phyloP scores from a whole-genome alignment of 2,113 vertebrate genomes.

The Vicugna pacos region DNA sequence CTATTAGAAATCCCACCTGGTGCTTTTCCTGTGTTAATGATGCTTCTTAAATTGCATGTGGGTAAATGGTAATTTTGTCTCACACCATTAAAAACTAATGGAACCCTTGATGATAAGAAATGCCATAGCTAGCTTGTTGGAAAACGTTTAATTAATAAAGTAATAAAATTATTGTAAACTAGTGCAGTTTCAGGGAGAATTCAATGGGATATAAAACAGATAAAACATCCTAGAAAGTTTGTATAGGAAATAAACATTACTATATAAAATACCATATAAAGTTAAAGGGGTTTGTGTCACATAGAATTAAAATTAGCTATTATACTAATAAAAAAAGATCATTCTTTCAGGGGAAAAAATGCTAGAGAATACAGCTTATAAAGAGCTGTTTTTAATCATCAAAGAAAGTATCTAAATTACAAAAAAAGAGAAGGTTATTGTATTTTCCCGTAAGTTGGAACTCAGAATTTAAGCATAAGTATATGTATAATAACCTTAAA shows the following conservation, averaged over 20 bases:
- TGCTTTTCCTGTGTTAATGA: slow-evolving; percentile 92
- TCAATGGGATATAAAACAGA: slow-evolving; percentile 92
- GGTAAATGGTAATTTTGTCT: slow-evolving; percentile 93
- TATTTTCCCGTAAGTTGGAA: not conserved
- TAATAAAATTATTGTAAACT: slow-evolving; percentile 95
- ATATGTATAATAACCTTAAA: not conserved
- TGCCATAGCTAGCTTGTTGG: slow-evolving; percentile 93
- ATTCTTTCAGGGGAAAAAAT: slow-evolving; percentile 42
- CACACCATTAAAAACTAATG: slow-evolving; percentile 95
- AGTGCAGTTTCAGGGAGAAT: slow-evolving; percentile 91
- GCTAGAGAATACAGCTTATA: not conserved
- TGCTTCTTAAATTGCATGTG: slow-evolving; percentile 93
- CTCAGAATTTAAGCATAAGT: slow-evolving; percentile 12
- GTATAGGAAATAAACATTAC: slow-evolving; percentile 88
- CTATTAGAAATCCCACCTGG: slow-evolving; percentile 93
- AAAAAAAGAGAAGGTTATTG: not conserved
- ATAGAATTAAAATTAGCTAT: slow-evolving; percentile 79
- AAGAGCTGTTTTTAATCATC: slow-evolving; percentile 45
- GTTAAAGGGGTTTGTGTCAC: slow-evolving; percentile 72
- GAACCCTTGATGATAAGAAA: slow-evolving; percentile 94
- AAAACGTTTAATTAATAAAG: slow-evolving; percentile 95
- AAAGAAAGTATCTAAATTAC: slow-evolving; percentile 25
- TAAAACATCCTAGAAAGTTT: slow-evolving; percentile 88
- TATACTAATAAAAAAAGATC: slow-evolving; percentile 75
- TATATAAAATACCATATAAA: slow-evolving; percentile 86